Evolutionary conservation across 2,113 vertebrate species (phyloP).

Genomic region (Alethe castanea): DNA sequence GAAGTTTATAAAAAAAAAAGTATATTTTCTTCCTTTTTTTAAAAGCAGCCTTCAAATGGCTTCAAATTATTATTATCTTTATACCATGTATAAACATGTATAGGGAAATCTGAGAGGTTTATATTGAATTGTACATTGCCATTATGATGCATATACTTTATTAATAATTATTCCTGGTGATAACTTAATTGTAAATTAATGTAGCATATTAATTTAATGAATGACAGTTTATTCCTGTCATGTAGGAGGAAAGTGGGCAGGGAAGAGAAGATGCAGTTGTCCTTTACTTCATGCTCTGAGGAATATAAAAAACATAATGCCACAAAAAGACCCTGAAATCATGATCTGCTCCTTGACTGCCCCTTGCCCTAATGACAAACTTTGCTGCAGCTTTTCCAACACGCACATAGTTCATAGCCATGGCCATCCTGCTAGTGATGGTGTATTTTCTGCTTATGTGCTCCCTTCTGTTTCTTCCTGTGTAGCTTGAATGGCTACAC

Average conservation of each 20-base stretch:
- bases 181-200: constrained; percentile 35
- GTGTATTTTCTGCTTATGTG: background rate
- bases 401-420: background rate
- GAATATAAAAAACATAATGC: background rate
- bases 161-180: background rate
- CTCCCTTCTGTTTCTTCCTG: background rate
- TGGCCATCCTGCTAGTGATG: background rate
- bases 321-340: background rate
- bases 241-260: constrained; percentile 14
- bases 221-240: background rate
- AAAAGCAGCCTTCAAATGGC: background rate
- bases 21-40: background rate
- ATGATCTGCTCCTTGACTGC: background rate
- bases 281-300: background rate
- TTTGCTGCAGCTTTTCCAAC: background rate
- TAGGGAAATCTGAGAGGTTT: background rate
- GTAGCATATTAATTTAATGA: constrained; percentile 2
- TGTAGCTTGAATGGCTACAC: background rate
- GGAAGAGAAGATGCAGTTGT: background rate
- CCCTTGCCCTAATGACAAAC: background rate
- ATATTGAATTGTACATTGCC: background rate
- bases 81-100: background rate
- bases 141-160: background rate
- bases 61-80: background rate
- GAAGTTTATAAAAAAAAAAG: background rate